These are phyloP conservation scores for Drosophila santomea DNA, from an alignment of 1,140 invertebrate species.

Conservation along the genomic window DNA sequence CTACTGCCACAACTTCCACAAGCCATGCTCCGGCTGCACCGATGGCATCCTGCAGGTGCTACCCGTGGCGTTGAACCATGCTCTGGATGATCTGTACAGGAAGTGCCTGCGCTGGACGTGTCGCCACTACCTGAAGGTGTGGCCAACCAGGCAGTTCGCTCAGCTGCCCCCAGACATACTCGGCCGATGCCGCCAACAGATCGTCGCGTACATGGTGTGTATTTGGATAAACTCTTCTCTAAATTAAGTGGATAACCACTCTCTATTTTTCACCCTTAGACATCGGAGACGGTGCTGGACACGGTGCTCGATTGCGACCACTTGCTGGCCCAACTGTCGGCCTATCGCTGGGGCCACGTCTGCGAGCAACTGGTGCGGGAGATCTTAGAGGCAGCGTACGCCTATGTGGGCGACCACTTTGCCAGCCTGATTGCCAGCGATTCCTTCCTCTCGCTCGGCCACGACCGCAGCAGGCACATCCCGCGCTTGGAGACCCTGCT, in stretches of 20 bases:
- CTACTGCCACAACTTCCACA: constrained; percentile 91
- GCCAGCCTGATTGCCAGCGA: constrained; percentile 87
- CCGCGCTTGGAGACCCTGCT: constrained; percentile 89
- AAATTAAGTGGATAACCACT: background rate
- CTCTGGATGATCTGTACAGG: constrained; percentile 93
- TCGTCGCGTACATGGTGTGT: constrained; percentile 87
- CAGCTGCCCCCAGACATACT: constrained; percentile 91
- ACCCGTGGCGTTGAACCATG: constrained; percentile 92
- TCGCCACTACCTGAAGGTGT: constrained; percentile 92
- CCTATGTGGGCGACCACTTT: constrained; percentile 89
- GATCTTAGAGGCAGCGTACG: constrained; percentile 88
- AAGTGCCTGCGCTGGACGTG: constrained; percentile 94
- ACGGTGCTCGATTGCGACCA: constrained; percentile 90
- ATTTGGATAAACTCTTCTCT: background rate
- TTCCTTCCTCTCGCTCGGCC: constrained; percentile 88
- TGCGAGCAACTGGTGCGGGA: constrained; percentile 88
- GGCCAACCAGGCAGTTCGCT: constrained; percentile 94
- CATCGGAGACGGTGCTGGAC: constrained; percentile 88
- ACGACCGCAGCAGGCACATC: constrained; percentile 89
- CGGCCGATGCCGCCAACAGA: constrained; percentile 92
- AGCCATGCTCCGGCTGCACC: constrained; percentile 92
- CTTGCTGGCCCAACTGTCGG: constrained; percentile 88
- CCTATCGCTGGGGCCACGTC: constrained; percentile 90
- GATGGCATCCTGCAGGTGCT: constrained; percentile 93
- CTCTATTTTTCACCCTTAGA: constrained; percentile 76